Base-by-base conservation (phyloP, 2,888 invertebrate species). In the Drosophila diplacantha region DNA sequence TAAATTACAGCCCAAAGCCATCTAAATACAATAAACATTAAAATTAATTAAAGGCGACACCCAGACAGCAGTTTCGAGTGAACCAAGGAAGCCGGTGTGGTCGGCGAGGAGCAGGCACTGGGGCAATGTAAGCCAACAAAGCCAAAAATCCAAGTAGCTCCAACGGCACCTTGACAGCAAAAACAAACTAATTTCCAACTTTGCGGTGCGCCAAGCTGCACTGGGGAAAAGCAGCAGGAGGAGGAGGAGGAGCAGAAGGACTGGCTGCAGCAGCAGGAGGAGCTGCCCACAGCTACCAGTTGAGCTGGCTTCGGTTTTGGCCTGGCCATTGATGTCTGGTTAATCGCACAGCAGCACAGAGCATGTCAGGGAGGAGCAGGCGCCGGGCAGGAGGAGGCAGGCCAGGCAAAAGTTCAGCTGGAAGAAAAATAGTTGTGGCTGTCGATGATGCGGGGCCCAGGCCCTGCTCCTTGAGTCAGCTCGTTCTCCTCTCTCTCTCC, bases 141-240 rank as follows among this genome's bases (percentile, higher is more conserved):
- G 47, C 39, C 41, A 47, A 46, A 64, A 64, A 64, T 65, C 57
- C 47, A 65, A 66, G 65, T 56, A 50, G 56, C 29, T 50, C 26
- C 49, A 32, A 47, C 49, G 49, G 37, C 67, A 67, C 67, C 67
- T 67, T 67, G 60, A 67, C 67, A 68, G 68, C 44, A 60, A 56
- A 65, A 66, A 65, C 66, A 70, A 71, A 66, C 66, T 70, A 71
- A 71, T 71, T 71, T 71, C 56, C 70, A 70, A 71, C 71, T 66
- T 58, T 57, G 51, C 44, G 57, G 61, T 52, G 37, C 50, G 39
- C 58, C 49, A 39, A 49, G 59, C 50, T 43, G 51, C 52, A 57
- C 35, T 18, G 46, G 51, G 62, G 35, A 61, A 20, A 26, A n/a
- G 24, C 12, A 5, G 51, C n/a, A 20, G 24, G 11, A 5, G 16